Percentiles rank a stretch among this genome's conserved stretches.
phyloP scores from a whole-genome alignment of 1,140 invertebrate species.

The Drosophila navojoa region DNA sequence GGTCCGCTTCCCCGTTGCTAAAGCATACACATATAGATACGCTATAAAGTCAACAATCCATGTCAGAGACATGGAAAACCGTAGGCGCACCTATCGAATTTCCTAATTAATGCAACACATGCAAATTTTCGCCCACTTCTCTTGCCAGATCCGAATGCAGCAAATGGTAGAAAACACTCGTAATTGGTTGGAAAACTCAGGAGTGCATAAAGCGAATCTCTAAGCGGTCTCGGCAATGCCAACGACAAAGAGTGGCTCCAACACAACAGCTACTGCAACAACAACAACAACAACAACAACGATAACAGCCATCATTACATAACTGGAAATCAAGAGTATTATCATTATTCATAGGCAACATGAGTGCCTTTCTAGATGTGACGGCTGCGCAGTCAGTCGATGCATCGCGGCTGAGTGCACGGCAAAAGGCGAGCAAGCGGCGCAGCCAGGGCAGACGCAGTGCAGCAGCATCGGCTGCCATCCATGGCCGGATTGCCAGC shows the following conservation, averaged over 20 bases:
- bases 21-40: not conserved
- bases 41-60: constrained; percentile 64
- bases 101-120: constrained; percentile 73
- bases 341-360: constrained; percentile 39
- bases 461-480: constrained; percentile 31
- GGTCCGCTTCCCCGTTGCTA: not conserved
- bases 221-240: constrained; percentile 37
- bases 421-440: constrained; percentile 26
- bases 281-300: constrained; percentile 1
- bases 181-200: constrained; percentile 62
- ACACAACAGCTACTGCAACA: no score
- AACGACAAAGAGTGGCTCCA: constrained; percentile 19
- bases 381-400: constrained; percentile 33
- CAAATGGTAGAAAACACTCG: constrained; percentile 23
- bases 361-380: constrained; percentile 70
- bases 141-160: constrained; percentile 39
- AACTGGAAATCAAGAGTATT: constrained; percentile 50
- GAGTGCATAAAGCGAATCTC: constrained; percentile 65
- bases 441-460: constrained; percentile 46
- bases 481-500: constrained; percentile 63
- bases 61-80: constrained; percentile 44
- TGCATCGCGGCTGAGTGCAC: constrained; percentile 8
- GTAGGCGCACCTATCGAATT: constrained; percentile 38
- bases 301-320: constrained; percentile 62
- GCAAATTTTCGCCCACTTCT: constrained; percentile 66